Base-by-base conservation (phyloP, 1,140 invertebrate species). In the Nylanderia fulva region DNA sequence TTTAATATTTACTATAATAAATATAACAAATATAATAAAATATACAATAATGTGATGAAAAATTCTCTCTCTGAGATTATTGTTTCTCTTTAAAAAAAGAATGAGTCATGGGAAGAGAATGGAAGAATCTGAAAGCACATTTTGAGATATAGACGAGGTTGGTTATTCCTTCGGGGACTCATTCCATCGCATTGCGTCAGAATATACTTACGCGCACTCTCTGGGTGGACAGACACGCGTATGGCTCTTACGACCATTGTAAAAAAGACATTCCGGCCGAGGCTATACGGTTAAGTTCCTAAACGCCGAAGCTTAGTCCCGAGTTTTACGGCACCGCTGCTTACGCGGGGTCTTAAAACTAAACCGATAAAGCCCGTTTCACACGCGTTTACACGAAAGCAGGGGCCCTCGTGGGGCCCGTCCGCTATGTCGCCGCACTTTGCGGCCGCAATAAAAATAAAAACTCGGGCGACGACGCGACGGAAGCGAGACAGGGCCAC, bases 351-450 rank as follows among this genome's bases (percentile, higher is more conserved):
- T 69, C 64, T 69, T 85, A 61, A 88, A 91, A 91, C 91, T 91
- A 91, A 91, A 91, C 90, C 42, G 88, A 91, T 89, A 91, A 90
- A 91, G 79, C 84, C 24, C 87, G 75, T 86, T 88, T 89, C 85
- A 86, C 88, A 89, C 87, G 85, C 63, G 87, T 89, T 89, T 89
- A 89, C 87, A 77, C 29, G 87, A 80, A 88, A 82, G 36, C 36
- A 48, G 42, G 52, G 52, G 15, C n/a, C 45, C 48, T n/a, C n/a
- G n/a, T 11, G 74, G 13, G 13, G 45, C 45, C 56, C 48, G 27
- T 21, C 71, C 45, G 29, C 82, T 74, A 64, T 33, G 42, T 33
- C 21, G n/a, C 42, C 45, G n/a, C n/a, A 18, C 45, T 48, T 15
- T 71, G 56, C 18, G 27, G 76, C 60, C 85, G 88, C 56, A 89